phyloP scores from a whole-genome alignment of 2,113 vertebrate genomes.

The Cercocebus atys region DNA sequence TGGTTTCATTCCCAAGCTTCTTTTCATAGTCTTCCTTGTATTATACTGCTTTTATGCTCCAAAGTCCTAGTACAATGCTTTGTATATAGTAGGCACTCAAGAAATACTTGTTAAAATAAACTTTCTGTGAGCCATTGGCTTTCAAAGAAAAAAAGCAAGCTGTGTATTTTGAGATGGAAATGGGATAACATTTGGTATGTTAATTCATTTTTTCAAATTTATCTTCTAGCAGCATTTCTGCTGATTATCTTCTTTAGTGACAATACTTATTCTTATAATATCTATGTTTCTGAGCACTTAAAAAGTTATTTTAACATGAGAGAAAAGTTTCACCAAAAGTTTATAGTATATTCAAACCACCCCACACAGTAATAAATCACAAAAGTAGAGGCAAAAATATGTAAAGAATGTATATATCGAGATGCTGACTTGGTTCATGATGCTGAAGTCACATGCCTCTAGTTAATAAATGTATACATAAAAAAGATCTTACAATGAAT shows the following conservation, averaged over 20 bases:
- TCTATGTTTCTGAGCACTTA: neutral
- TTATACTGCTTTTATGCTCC: neutral
- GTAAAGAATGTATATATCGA: neutral
- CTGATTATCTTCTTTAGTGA: neutral
- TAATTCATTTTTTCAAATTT: constrained; percentile 5
- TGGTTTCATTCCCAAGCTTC: neutral
- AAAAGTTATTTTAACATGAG: neutral
- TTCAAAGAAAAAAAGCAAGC: neutral
- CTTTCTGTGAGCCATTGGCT: neutral
- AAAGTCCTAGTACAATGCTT: neutral
- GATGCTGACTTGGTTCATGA: neutral
- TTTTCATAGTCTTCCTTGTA: neutral
- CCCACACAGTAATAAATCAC: neutral
- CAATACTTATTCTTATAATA: neutral
- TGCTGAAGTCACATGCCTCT: neutral
- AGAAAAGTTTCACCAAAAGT: neutral
- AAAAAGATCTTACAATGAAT: neutral
- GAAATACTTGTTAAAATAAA: neutral
- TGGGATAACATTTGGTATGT: neutral
- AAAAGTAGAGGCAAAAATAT: neutral
- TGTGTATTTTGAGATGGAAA: neutral
- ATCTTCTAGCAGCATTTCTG: neutral
- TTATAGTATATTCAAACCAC: neutral
- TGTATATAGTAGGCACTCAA: neutral
- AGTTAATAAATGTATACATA: neutral